Evolutionary conservation across 2,888 invertebrate species (phyloP), one percentile per base, ranked within the genome.

Genomic region (Eupithecia insigniata): DNA sequence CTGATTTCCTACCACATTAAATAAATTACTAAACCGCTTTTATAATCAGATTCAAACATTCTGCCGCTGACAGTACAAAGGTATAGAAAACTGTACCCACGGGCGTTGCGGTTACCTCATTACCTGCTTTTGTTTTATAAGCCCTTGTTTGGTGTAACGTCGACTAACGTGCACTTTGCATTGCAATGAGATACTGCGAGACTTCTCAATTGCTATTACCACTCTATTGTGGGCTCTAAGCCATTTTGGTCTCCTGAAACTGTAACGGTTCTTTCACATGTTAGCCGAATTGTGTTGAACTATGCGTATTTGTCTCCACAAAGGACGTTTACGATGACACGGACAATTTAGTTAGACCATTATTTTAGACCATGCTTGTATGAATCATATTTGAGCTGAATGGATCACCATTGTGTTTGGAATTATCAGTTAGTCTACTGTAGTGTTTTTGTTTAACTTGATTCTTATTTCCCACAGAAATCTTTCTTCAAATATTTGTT

Each of bases 91-190:
- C 28, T 71, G 61, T 73, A 71, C 73, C 71, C 69, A 64, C 32
- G 67, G 61, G 73, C 62, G 67, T 74, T 77, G 70, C 46, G 77
- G 78, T 75, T 75, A 74, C 74, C 75, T 82, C 76, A 79, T 80
- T 80, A 78, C 73, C 68, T 76, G 71, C 71, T 79, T 81, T 76
- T 77, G 70, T 81, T 79, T 76, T 69, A 34, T 61, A 66, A 67
- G 30, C 28, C 10, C n/a, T 32, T 32, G n/a, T 34, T 62, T 62
- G n/a, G 61, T 32, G 12, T 62, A 32, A 34, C 61, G 10, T 62
- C 34, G 18, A 61, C 32, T 61, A 51, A 22, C 30, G 30, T 62
- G 61, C 34, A 65, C 18, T 65, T 39, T 65, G 65, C 65, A 65
- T 36, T 28, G 65, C 61, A 34, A 62, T 62, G 30, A 32, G 34